A percentile compares a stretch with the other conserved stretches of the same genome.
phyloP scores from a whole-genome alignment of 2,888 invertebrate species.

The Pyrgus malvae region DNA sequence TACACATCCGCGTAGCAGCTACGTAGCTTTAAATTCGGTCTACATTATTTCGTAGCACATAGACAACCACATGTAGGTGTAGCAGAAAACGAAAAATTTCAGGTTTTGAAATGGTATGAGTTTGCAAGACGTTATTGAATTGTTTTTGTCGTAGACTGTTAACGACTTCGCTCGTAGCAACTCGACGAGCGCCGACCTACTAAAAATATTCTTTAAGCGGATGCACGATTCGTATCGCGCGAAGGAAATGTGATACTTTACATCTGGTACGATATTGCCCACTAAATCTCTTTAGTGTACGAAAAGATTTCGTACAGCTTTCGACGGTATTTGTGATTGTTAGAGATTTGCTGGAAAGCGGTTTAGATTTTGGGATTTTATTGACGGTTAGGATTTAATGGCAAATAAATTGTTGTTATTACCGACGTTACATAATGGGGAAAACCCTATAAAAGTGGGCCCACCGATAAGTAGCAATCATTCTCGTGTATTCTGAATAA shows the following conservation, averaged over 20 bases:
- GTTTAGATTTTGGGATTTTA: neutral
- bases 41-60: conserved; percentile 9
- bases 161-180: conserved; percentile 12
- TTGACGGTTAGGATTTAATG: neutral
- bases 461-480: no score
- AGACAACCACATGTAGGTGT: conserved; percentile 12
- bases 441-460: no score
- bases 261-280: conserved; percentile 19
- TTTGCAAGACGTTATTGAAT: conserved; percentile 14
- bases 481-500: no score
- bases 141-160: conserved; percentile 7
- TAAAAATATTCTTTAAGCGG: conserved; percentile 19
- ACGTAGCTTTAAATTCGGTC: conserved; percentile 25
- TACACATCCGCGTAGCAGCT: conserved; percentile 30
- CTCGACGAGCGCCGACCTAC: neutral
- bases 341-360: neutral
- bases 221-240: conserved; percentile 16
- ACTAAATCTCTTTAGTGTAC: conserved; percentile 24
- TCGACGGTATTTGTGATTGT: conserved; percentile 6
- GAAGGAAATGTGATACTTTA: conserved; percentile 18
- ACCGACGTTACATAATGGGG: no score
- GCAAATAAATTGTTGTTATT: no score
- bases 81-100: conserved; percentile 10
- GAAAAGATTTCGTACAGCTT: conserved; percentile 12
- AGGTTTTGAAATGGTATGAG: neutral